Evolutionary conservation across 2,113 vertebrate species (phyloP).

Genomic region (Anoura caudifer): DNA sequence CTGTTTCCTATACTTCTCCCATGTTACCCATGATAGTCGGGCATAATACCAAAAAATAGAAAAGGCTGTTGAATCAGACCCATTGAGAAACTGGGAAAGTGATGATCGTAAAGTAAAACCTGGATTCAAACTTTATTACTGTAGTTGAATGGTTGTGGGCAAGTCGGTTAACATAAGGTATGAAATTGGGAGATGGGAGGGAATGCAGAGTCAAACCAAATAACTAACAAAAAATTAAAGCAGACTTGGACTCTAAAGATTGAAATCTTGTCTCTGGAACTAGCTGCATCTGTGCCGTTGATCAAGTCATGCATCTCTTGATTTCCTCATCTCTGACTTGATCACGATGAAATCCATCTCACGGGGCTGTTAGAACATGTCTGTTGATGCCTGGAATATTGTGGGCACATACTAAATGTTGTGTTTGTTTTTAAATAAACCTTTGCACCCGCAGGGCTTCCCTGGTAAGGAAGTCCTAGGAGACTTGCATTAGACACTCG

Average conservation of each 20-base stretch:
- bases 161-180: background rate
- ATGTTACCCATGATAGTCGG: background rate
- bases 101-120: background rate
- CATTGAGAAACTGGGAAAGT: background rate
- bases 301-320: background rate
- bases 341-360: background rate
- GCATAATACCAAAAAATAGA: background rate
- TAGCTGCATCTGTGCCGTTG: background rate
- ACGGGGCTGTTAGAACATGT: background rate
- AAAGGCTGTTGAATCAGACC: background rate
- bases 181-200: background rate
- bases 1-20: background rate
- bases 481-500: background rate
- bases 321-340: background rate
- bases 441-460: background rate
- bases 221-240: background rate
- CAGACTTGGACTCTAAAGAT: background rate
- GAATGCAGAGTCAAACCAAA: background rate
- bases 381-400: no score
- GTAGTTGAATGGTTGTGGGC: background rate
- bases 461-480: no score
- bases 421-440: background rate
- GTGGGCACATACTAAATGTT: background rate
- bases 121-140: background rate
- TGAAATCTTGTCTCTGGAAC: background rate